These are phyloP conservation scores for Dryobates pubescens DNA, from an alignment of 2,797 vertebrate species.

Conservation along the genomic window DNA sequence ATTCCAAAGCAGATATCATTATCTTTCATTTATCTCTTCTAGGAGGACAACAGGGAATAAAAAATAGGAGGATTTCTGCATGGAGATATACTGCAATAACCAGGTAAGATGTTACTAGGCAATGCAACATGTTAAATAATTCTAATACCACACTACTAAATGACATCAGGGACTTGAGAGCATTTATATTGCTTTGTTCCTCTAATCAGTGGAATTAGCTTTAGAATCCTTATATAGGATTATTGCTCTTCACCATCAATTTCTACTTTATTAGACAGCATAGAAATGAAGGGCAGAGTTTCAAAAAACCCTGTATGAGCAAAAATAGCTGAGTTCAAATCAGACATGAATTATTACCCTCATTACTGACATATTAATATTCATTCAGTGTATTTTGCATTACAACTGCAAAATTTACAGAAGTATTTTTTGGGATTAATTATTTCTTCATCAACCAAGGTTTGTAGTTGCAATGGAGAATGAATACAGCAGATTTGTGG, in stretches of 20 bases:
- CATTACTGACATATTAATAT: constrained; percentile 16
- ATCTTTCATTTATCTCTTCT: background rate
- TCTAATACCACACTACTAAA: constrained; percentile 20
- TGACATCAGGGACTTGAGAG: constrained; percentile 26
- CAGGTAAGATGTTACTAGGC: background rate
- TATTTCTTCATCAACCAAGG: background rate
- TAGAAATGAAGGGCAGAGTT: constrained; percentile 28
- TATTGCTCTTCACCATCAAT: constrained; percentile 48
- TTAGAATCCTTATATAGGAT: constrained; percentile 37
- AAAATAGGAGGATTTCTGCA: constrained; percentile 23
- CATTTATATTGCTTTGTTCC: constrained; percentile 32
- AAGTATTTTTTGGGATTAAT: background rate
- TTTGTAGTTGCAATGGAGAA: background rate
- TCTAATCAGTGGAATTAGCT: constrained; percentile 57
- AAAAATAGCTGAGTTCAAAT: background rate
- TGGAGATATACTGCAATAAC: background rate
- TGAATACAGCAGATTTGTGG: background rate
- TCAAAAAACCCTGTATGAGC: background rate
- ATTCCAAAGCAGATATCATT: background rate
- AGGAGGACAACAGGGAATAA: background rate
- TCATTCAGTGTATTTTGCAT: background rate
- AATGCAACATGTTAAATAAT: constrained; percentile 9
- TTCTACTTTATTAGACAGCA: constrained; percentile 56
- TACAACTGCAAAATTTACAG: background rate
- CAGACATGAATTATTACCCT: background rate